A percentile compares a stretch with the other conserved stretches of the same genome.
phyloP scores from a whole-genome alignment of 2,797 vertebrate species.

The Myotis pilosus region DNA sequence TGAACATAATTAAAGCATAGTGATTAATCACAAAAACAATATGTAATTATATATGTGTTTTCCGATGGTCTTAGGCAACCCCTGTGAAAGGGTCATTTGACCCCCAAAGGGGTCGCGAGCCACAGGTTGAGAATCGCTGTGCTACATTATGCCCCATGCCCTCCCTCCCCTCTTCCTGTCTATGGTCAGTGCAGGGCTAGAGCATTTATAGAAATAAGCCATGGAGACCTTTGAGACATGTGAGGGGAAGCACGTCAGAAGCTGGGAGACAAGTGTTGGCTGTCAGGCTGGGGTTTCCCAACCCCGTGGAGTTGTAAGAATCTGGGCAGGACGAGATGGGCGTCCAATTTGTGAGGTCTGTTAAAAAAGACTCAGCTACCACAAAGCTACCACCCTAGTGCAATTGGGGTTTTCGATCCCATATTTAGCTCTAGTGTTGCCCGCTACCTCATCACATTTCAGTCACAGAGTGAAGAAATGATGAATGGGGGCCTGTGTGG shows the following conservation, averaged over 20 bases:
- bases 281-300: slow-evolving; percentile 28
- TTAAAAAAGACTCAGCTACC: slow-evolving; percentile 60
- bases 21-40: no score
- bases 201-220: not conserved
- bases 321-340: slow-evolving; percentile 32
- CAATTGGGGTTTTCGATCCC: slow-evolving; percentile 64
- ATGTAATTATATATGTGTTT: no score
- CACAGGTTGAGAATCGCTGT: no score
- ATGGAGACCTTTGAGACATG: not conserved
- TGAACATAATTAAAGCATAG: no score
- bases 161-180: not conserved
- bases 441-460: slow-evolving; percentile 69
- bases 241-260: not conserved
- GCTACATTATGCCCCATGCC: not conserved
- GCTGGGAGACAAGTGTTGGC: slow-evolving; percentile 32
- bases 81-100: no score
- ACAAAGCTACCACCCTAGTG: slow-evolving; percentile 48
- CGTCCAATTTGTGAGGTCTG: slow-evolving; percentile 70
- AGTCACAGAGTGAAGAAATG: slow-evolving; percentile 58
- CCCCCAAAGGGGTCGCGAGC: no score
- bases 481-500: slow-evolving; percentile 76
- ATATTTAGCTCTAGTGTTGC: slow-evolving; percentile 74
- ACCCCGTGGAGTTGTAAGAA: not conserved
- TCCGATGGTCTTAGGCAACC: no score
- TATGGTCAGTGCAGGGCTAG: not conserved